These are phyloP conservation scores for Phaethon lepturus DNA, from an alignment of 2,113 vertebrate species.

Conservation along the genomic window DNA sequence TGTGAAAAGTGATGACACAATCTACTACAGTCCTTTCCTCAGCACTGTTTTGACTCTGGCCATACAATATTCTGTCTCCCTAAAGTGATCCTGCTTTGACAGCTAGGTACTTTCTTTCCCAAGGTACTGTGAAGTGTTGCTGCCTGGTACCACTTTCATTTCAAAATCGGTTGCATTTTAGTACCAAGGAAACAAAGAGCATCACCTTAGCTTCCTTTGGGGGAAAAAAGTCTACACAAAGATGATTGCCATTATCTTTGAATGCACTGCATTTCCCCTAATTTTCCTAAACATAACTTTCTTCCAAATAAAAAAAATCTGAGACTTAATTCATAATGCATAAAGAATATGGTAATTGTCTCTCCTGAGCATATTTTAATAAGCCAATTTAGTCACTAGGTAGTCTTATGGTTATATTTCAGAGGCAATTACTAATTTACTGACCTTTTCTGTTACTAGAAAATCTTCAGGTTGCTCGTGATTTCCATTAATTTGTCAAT, in stretches of 20 bases:
- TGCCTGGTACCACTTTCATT: background rate
- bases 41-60: background rate
- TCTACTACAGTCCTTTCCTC: background rate
- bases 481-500: conserved; percentile 14
- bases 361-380: conserved; percentile 4
- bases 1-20: background rate
- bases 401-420: background rate
- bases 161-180: background rate
- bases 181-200: background rate
- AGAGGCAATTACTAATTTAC: background rate
- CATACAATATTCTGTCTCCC: background rate
- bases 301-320: background rate
- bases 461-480: background rate
- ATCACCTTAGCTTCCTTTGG: background rate
- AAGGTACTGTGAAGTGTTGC: background rate
- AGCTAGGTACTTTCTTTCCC: background rate
- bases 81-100: background rate
- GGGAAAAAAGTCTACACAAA: background rate
- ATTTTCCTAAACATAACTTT: background rate
- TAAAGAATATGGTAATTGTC: background rate
- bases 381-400: background rate
- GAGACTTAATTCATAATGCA: background rate
- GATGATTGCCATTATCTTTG: background rate
- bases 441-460: conserved; percentile 7
- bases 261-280: background rate